Evolutionary conservation across 2,797 vertebrate species (phyloP), one percentile per base, ranked within the genome.

Genomic region (Zenarchopterus dispar): DNA sequence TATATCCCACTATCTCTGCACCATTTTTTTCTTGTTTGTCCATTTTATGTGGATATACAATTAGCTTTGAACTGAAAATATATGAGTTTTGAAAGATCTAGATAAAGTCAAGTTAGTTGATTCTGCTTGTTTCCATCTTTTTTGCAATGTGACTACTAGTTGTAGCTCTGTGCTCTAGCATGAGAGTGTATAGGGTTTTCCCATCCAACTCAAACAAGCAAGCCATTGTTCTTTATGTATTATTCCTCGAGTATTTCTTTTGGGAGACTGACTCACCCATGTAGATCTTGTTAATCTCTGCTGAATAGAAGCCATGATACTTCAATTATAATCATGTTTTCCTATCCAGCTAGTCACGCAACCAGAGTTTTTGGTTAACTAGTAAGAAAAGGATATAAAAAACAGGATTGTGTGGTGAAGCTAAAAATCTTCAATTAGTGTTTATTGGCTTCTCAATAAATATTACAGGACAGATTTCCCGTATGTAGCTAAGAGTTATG

Each of bases 371-470:
- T 67, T 53, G 65, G 71, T 75, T 55, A 59, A 52, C 55, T 74
- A 59, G 67, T 58, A 46, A 44, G 69, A 82, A 71, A 2, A 39
- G 13, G 36, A 39, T 39, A 39, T 13, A 39, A 73, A n/a, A 63
- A 81, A 44, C 33, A 65, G 28, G 16, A 33, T 47, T 62, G 47
- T 69, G 45, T 70, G 52, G 33, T 43, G 33, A 49, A 70, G 56
- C 21, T 63, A 10, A 84, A n/a, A 82, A 76, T 48, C 8, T 36
- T 26, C 21, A 60, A 63, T 72, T 65, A 57, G 45, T 8, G 23
- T 49, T 7, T 52, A 33, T 49, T 47, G 51, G 71, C 66, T 77
- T 75, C 28, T 81, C 42, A 73, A 82, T 83, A 78, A 51, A 43
- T 49, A 51, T 63, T 56, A 52, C 9, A 4, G 31, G 56, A 72